phyloP scores from a whole-genome alignment of 2,113 vertebrate species.

The Apodemus speciosus region DNA sequence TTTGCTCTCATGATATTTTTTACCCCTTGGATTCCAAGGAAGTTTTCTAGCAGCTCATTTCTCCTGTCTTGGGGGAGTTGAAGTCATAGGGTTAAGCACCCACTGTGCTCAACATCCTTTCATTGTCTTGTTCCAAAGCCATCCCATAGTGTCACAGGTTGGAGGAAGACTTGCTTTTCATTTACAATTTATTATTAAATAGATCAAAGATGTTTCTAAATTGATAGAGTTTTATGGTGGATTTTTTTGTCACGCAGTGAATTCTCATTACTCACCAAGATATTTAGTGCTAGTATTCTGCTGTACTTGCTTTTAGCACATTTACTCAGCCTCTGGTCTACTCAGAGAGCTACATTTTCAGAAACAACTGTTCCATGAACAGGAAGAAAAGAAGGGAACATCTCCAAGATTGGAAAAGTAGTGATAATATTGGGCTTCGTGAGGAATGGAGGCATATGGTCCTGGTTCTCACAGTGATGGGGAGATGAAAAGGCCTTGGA shows the following conservation, averaged over 20 bases:
- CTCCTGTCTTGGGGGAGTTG: conserved; percentile 30
- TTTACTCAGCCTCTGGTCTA: not conserved
- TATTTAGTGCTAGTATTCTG: conserved; percentile 54
- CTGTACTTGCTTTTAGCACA: not conserved
- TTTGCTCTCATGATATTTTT: conserved; percentile 53
- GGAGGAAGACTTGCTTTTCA: conserved; percentile 39
- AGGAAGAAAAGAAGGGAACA: conserved; percentile 11
- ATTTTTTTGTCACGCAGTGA: not conserved
- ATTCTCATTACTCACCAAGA: conserved; percentile 31
- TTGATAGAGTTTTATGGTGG: conserved; percentile 2
- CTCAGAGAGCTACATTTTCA: conserved; percentile 10
- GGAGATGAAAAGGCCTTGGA: not conserved
- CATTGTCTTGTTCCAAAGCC: conserved; percentile 40
- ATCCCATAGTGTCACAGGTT: conserved; percentile 1
- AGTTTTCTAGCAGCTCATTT: conserved; percentile 47
- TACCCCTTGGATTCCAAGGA: conserved; percentile 42
- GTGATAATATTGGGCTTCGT: not conserved
- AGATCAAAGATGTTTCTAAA: conserved; percentile 49
- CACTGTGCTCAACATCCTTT: conserved; percentile 34
- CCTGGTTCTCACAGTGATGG: not conserved
- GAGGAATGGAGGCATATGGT: not conserved
- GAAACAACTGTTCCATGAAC: conserved; percentile 4
- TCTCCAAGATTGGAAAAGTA: not conserved
- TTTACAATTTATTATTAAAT: conserved; percentile 37
- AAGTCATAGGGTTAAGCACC: conserved; percentile 21